phyloP scores from a whole-genome alignment of 2,888 invertebrate genomes.

The Athalia rosae region DNA sequence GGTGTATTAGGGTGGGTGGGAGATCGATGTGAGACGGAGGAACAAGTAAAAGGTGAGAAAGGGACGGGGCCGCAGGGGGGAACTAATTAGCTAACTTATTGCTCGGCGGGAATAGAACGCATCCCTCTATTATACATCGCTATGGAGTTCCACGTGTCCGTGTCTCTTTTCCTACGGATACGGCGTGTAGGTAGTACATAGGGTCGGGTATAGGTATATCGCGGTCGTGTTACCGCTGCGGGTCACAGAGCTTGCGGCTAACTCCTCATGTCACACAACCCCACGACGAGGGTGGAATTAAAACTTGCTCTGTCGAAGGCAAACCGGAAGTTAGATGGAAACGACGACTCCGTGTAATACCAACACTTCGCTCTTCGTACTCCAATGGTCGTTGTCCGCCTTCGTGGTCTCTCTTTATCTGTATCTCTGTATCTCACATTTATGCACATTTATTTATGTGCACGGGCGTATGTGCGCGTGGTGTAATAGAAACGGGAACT shows the following conservation, averaged over 20 bases:
- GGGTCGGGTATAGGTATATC: too few relatives aligned
- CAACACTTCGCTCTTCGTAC: neutral
- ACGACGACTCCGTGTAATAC: too few relatives aligned
- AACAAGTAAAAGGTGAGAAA: too few relatives aligned
- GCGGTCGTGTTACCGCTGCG: too few relatives aligned
- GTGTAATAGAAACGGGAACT: neutral
- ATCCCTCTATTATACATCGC: too few relatives aligned
- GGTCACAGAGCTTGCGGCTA: neutral
- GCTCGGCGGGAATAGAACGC: neutral
- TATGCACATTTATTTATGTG: neutral
- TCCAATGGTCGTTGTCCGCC: neutral
- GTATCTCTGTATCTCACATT: too few relatives aligned
- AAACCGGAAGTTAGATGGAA: neutral
- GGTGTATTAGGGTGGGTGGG: too few relatives aligned
- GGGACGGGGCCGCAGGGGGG: neutral
- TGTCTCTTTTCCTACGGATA: neutral
- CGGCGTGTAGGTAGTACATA: neutral
- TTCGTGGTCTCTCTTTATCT: too few relatives aligned
- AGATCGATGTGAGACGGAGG: too few relatives aligned
- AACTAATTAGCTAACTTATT: slow-evolving; percentile 8
- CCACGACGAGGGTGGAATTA: slow-evolving; percentile 18
- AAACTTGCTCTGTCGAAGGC: slow-evolving; percentile 1
- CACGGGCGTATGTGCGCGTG: neutral
- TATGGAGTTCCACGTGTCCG: too few relatives aligned
- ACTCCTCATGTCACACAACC: slow-evolving; percentile 4